These are phyloP conservation scores for Temnopleurus reevesii DNA, from an alignment of 53 echinoderm and acorn worm species.

Conservation along the genomic window DNA sequence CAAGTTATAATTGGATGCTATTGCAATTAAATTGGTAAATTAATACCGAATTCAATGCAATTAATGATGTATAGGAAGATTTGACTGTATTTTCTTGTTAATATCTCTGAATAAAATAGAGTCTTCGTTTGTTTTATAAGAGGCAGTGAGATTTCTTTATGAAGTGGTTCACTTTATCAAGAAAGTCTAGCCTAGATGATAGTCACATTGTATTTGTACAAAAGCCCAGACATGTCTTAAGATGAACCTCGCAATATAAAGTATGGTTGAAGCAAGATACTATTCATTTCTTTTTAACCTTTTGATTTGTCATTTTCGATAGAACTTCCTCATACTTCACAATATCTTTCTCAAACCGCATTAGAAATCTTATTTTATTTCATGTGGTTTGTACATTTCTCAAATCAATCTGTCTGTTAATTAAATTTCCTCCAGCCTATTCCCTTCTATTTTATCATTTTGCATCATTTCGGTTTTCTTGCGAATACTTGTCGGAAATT, in stretches of 20 bases:
- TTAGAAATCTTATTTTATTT: no score
- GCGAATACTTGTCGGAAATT: no score
- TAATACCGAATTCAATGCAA: background rate
- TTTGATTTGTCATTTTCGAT: background rate
- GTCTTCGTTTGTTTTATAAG: background rate
- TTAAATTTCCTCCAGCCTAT: no score
- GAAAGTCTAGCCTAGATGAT: background rate
- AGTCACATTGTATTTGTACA: background rate
- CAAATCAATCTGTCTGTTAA: no score
- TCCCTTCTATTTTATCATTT: no score
- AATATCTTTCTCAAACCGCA: no score
- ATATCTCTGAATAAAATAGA: background rate
- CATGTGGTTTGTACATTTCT: no score
- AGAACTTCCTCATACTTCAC: no score
- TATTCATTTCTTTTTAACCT: background rate
- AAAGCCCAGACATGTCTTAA: background rate
- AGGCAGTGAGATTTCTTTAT: background rate
- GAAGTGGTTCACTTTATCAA: background rate
- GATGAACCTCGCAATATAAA: background rate
- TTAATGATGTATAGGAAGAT: background rate
- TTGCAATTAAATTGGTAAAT: background rate
- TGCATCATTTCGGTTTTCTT: no score
- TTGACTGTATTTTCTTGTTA: background rate
- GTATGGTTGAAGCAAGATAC: background rate
- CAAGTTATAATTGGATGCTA: background rate